Evolutionary conservation across 2,113 vertebrate genomes (phyloP).

Genomic region (Gavialis gangeticus): DNA sequence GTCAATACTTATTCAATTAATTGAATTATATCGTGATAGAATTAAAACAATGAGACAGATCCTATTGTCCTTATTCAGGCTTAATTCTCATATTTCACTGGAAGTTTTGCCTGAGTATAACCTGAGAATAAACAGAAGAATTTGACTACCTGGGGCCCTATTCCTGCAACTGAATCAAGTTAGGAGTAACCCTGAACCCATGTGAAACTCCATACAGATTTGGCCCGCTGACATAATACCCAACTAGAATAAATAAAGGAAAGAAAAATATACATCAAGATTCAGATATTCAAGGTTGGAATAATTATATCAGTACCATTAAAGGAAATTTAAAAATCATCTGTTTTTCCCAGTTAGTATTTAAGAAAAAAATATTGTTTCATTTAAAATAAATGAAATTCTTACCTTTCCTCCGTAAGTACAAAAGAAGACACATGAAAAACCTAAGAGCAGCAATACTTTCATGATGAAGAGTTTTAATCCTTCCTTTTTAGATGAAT

Average conservation of each 20-base stretch:
- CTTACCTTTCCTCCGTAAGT: constrained; percentile 76
- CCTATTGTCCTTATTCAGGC: background rate
- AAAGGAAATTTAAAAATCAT: background rate
- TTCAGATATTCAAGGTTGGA: background rate
- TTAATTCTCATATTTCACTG: background rate
- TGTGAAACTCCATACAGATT: accelerated
- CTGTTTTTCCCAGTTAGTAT: background rate
- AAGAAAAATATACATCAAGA: background rate
- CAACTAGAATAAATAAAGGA: background rate
- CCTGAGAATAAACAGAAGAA: background rate
- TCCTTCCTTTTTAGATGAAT: background rate
- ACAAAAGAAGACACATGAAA: constrained; percentile 43
- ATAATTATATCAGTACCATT: background rate
- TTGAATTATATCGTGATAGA: background rate
- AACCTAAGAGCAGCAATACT: constrained; percentile 12
- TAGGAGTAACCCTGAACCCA: background rate
- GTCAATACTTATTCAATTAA: background rate
- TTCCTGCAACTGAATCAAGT: background rate
- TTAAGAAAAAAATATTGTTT: background rate
- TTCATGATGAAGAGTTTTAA: constrained; percentile 70
- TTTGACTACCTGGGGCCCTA: background rate
- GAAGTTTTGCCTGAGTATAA: background rate
- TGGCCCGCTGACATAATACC: background rate
- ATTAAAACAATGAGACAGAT: background rate
- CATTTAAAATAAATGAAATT: constrained; percentile 1